phyloP scores from a whole-genome alignment of 2,888 invertebrate genomes.

The Cosmopolites sordidus region DNA sequence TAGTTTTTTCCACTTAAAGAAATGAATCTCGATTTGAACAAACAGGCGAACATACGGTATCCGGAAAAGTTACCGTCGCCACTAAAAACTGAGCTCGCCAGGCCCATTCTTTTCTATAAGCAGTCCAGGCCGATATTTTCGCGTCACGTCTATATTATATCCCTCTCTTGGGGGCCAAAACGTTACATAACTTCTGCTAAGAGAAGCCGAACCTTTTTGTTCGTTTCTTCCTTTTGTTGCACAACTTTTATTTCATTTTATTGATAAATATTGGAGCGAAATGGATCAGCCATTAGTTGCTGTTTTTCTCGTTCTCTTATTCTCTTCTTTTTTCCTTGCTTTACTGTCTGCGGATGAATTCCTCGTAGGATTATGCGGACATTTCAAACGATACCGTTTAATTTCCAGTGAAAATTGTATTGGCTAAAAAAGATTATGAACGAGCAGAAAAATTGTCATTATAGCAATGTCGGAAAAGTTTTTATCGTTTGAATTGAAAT shows the following conservation, averaged over 20 bases:
- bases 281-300: neutral
- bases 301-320: neutral
- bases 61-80: constrained; percentile 2
- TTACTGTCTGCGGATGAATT: too few species aligned
- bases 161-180: constrained; percentile 48
- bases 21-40: too few species aligned
- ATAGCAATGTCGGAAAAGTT: too few species aligned
- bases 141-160: constrained; percentile 52
- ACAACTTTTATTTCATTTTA: constrained; percentile 40
- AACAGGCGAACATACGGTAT: neutral
- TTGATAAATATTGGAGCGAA: constrained; percentile 28
- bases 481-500: too few species aligned
- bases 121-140: constrained; percentile 45
- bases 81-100: constrained; percentile 7
- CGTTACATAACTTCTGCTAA: constrained; percentile 52
- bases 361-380: too few species aligned
- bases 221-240: constrained; percentile 28
- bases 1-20: too few species aligned
- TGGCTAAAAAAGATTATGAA: too few species aligned
- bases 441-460: too few species aligned
- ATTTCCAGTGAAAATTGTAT: too few species aligned
- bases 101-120: constrained; percentile 47
- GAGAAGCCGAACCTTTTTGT: constrained; percentile 40
- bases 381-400: too few species aligned
- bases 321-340: too few species aligned